Base-by-base conservation (phyloP, 1,140 invertebrate species). In the Capitella teleta region DNA sequence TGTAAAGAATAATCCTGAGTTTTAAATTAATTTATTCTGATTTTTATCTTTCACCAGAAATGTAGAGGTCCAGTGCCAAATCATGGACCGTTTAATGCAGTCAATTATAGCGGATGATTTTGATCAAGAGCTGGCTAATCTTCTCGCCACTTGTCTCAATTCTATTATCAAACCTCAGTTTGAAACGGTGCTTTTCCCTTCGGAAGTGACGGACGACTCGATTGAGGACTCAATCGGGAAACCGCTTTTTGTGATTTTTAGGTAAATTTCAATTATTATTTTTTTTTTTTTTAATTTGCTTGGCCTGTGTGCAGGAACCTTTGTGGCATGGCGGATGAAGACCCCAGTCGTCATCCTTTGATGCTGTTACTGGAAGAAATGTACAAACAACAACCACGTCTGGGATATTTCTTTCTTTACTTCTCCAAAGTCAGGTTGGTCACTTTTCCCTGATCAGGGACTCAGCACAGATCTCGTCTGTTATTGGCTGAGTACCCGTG, bases 321-420 rank as follows among this genome's bases (percentile, higher is more conserved):
- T 54, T 80, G 78, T 64, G 78, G 81, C 58, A 77, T 79, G 53
- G 75, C 78, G 41, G 80, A 82, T 60, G 80, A 86, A 58, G 87
- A 91, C 61, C 81, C 82, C 54, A 69, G 82, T 51, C 77, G 81
- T 61, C 83, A 86, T 68, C 74, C 83, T 45, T 70, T 86, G 53
- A 76, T 85, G 53, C 79, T 81, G 61, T 75, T 83, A 41, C 76
- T 86, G 36, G 82, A 79, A 57, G 87, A 83, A 72, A 83, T 89
- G 75, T 80, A 83, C 65, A 71, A 68, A 54, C 70, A 78, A 57
- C 79, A 85, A 62, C 78, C 82, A 3, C 78, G 78, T 61, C 77
- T 88, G 47, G 89, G 89, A 45, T 93, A 89, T 67, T 77, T 86
- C 55, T 73, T 95, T 38, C 72, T 95, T 19, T 94, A 88, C 68